These are phyloP conservation scores for Drosophila prosaltans DNA, from an alignment of 1,140 invertebrate genomes.

Conservation along the genomic window DNA sequence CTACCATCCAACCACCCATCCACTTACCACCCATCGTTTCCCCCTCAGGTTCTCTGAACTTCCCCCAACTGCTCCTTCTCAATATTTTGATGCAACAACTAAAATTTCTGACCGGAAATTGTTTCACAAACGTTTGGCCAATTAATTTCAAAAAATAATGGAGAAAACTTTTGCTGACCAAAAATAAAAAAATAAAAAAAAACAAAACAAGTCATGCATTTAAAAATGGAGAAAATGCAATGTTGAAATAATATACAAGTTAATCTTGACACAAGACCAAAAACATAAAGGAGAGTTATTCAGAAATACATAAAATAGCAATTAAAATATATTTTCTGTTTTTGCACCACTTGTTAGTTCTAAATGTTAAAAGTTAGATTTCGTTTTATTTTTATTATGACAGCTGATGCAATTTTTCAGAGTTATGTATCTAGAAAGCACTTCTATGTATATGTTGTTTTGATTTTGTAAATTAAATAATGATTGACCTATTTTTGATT, in stretches of 20 bases:
- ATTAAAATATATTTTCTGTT: neutral
- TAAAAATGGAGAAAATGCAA: conserved; percentile 13
- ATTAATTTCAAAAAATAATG: conserved; percentile 76
- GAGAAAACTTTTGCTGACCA: conserved; percentile 28
- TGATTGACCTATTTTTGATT: too few species aligned
- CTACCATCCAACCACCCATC: neutral
- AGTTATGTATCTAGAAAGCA: too few species aligned
- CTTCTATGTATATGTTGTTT: too few species aligned
- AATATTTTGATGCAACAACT: conserved; percentile 30
- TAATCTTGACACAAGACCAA: neutral
- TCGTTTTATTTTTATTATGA: neutral
- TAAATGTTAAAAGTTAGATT: neutral
- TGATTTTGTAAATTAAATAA: too few species aligned
- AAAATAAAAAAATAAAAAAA: neutral
- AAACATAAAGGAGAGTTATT: neutral
- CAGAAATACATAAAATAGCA: neutral
- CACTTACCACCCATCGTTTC: neutral
- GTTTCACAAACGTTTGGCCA: conserved; percentile 73
- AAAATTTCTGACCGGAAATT: conserved; percentile 79
- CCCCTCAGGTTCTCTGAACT: neutral
- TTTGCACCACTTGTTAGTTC: neutral
- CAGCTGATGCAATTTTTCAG: neutral
- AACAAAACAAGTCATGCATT: neutral
- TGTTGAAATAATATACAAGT: neutral
- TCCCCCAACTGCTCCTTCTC: conserved; percentile 13